Base-by-base conservation (phyloP, 2,797 vertebrate species). In the Monodelphis domestica region DNA sequence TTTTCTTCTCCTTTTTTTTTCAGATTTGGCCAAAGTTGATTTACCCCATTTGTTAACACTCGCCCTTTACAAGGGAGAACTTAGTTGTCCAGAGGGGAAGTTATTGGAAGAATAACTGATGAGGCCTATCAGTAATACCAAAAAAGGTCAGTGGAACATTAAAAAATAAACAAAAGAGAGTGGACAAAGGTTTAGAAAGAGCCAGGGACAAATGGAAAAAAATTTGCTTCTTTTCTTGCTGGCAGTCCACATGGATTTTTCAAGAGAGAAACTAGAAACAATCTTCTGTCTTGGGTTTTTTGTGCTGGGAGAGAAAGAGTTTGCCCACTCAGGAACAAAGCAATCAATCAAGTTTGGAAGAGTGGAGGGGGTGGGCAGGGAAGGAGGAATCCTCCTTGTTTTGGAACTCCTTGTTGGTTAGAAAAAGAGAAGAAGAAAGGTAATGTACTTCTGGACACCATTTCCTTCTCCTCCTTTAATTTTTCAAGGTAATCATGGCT, bases 301-400 rank as follows among this genome's bases (percentile, higher is more conserved):
- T 91, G 95, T 63, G 56, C 33, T 54, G 0, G 53, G 91, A 53
- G 52, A 84, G 88, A 55, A 53, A 29, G 91, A 95, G 51, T 54
- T 70, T 88, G 51, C 33, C 63, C 54, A 78, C 70, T 84, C 70
- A 38, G 70, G n/a, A 84, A 84, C 70, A 84, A 84, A 84, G 38
- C 70, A 84, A 84, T 84, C 70, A 84, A 84, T 53, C 89, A 87
- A 45, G 1, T 30, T 38, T n/a, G 0, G 28, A 52, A 51, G 26
- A 15, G 6, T 15, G 56, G 51, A 52, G 15, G 10, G 0, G 0
- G 30, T 30, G 24, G 24, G 21, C 54, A 2, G 88, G 54, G 78
- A 87, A 92, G 38, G 30, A 91, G n/a, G 84, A 54, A 52, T 26
- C 28, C 55, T 28, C 53, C 92, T 87, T 17, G 70, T 7, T 84